Conservation (phyloP, 2,113 vertebrate species). For the Chlamydotis undulata region DNA sequence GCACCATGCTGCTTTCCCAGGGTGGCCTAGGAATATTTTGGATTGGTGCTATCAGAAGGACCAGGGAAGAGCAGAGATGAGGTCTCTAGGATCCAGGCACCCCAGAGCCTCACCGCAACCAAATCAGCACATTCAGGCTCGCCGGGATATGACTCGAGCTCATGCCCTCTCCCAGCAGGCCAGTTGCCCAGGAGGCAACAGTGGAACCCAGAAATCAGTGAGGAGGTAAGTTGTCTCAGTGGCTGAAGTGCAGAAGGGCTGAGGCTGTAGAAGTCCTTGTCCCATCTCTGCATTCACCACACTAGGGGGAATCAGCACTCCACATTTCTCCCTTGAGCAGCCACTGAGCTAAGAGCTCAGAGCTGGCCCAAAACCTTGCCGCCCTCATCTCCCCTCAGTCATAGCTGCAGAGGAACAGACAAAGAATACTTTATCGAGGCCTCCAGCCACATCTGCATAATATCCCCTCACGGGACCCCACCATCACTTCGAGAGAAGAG, state of each 20-base stretch:
- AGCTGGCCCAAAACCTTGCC: neutral
- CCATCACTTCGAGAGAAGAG: rapidly evolving
- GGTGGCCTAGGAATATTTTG: no score
- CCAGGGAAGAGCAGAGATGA: no score
- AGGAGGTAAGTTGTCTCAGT: rapidly evolving
- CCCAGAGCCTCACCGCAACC: rapidly evolving
- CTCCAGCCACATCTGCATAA: neutral
- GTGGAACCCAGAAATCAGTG: neutral
- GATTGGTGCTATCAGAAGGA: neutral
- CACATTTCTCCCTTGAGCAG: neutral
- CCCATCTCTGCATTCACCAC: neutral
- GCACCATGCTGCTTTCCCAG: neutral
- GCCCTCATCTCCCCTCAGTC: neutral
- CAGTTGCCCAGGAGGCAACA: rapidly evolving
- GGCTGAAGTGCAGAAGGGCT: rapidly evolving
- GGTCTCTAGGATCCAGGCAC: rapidly evolving
- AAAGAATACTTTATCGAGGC: neutral
- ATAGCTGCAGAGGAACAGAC: neutral
- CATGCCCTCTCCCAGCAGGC: neutral
- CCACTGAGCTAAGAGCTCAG: neutral
- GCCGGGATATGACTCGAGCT: rapidly evolving
- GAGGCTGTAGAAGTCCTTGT: neutral
- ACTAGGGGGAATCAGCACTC: slow-evolving; percentile 70
- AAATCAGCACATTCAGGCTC: rapidly evolving
- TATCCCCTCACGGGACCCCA: rapidly evolving